Evolutionary conservation across 2,113 vertebrate genomes (phyloP).

Genomic region (Hyaena hyaena): DNA sequence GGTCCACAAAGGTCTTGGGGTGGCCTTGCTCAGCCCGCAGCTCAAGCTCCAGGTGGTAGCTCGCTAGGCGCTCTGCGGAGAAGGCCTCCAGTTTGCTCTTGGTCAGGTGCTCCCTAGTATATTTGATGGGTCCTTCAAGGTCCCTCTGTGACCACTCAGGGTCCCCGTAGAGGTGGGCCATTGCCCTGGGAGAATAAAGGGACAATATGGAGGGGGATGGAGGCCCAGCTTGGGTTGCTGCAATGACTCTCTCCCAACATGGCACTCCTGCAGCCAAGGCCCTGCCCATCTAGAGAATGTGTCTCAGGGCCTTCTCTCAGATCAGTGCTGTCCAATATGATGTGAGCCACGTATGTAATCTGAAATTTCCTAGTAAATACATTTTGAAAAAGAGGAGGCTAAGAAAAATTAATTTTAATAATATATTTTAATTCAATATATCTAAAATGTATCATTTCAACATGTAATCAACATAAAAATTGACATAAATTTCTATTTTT

Average conservation of each 20-base stretch:
- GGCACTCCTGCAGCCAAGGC: background rate
- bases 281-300: background rate
- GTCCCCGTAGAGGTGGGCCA: conserved; percentile 88
- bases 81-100: conserved; percentile 85
- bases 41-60: conserved; percentile 81
- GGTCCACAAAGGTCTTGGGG: conserved; percentile 82
- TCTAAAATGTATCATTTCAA: background rate
- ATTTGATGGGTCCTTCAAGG: conserved; percentile 76
- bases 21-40: conserved; percentile 79
- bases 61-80: conserved; percentile 77
- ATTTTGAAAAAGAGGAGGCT: background rate
- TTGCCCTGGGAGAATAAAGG: conserved; percentile 85
- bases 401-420: background rate
- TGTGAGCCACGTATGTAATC: background rate
- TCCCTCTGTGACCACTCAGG: conserved; percentile 89
- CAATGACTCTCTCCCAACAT: background rate
- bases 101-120: conserved; percentile 78
- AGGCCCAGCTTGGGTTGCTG: background rate
- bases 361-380: background rate
- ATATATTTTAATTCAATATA: background rate
- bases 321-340: background rate
- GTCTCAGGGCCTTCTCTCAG: background rate
- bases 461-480: background rate
- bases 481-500: background rate
- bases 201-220: background rate